A percentile compares a stretch with the other conserved stretches of the same genome.
These are phyloP conservation scores for Melanerpes formicivorus DNA, from an alignment of 2,113 vertebrate species.

Conservation along the genomic window DNA sequence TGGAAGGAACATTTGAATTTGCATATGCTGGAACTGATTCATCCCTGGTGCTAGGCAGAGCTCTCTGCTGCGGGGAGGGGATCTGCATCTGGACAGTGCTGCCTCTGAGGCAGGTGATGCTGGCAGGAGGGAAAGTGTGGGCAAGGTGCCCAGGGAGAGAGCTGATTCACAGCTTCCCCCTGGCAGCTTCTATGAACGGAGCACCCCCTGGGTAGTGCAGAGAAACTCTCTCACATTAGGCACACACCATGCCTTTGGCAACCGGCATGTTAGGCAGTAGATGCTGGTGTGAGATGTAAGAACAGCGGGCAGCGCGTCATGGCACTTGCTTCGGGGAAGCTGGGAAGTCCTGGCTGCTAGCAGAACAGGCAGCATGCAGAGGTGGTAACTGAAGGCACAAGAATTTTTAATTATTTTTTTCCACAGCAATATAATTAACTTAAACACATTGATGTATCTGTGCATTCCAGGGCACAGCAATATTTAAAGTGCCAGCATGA, in stretches of 20 bases:
- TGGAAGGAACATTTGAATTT: conserved; percentile 44
- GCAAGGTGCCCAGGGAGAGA: conserved; percentile 38
- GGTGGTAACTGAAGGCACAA: conserved; percentile 25
- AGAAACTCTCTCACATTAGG: conserved; percentile 41
- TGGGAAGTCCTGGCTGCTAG: conserved; percentile 28
- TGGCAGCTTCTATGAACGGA: conserved; percentile 48
- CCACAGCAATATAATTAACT: conserved; percentile 35
- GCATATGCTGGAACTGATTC: conserved; percentile 50
- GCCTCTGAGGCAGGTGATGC: conserved; percentile 36
- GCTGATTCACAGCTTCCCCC: conserved; percentile 61
- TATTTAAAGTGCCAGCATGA: conserved; percentile 35
- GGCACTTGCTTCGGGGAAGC: conserved; percentile 21
- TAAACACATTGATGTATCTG: not conserved
- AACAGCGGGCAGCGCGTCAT: conserved; percentile 37
- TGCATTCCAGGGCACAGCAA: not conserved
- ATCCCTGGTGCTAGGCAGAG: conserved; percentile 33
- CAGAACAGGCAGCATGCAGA: conserved; percentile 38
- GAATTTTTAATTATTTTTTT: not conserved
- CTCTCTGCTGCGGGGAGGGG: not conserved
- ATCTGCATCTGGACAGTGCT: conserved; percentile 54
- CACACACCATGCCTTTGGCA: conserved; percentile 46
- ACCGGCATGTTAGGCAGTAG: not conserved
- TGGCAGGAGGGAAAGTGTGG: conserved; percentile 52
- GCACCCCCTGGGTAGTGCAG: conserved; percentile 35
- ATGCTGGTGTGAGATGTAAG: conserved; percentile 37